Conservation (phyloP, 2,797 vertebrate species). For the Neoniphon sammara region DNA sequence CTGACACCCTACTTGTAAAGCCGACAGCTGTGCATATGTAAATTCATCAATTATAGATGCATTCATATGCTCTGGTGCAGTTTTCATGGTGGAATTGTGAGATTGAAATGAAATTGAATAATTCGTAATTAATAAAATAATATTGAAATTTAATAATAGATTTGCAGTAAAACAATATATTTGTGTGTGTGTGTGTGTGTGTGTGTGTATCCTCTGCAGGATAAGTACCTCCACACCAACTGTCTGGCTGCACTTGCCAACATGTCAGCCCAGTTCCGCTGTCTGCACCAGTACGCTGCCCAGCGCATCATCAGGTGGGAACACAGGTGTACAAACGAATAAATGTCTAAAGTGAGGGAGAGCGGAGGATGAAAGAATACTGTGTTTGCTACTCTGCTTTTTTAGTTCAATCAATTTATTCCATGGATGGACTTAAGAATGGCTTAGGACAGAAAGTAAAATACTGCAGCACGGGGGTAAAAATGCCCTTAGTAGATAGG, state of each 20-base stretch:
- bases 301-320: slow-evolving; percentile 97
- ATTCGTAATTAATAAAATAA: too few species aligned
- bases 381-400: too few species aligned
- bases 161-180: not conserved
- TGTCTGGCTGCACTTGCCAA: slow-evolving; percentile 97
- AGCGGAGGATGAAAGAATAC: not conserved
- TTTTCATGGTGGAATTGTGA: not conserved
- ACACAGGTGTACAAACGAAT: not conserved
- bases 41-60: not conserved
- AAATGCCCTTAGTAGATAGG: too few species aligned
- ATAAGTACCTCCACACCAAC: slow-evolving; percentile 99
- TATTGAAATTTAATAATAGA: too few species aligned
- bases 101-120: not conserved
- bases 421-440: too few species aligned
- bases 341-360: not conserved
- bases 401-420: too few species aligned
- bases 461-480: too few species aligned
- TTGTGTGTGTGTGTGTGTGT: slow-evolving; percentile 6
- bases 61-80: not conserved
- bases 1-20: not conserved
- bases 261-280: slow-evolving; percentile 98
- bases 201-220: slow-evolving; percentile 79
- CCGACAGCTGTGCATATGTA: not conserved
- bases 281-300: slow-evolving; percentile 97
- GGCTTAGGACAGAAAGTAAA: too few species aligned